Evolutionary conservation across 2,888 invertebrate genomes (phyloP).

Genomic region (Tetrapedia diversipes): DNA sequence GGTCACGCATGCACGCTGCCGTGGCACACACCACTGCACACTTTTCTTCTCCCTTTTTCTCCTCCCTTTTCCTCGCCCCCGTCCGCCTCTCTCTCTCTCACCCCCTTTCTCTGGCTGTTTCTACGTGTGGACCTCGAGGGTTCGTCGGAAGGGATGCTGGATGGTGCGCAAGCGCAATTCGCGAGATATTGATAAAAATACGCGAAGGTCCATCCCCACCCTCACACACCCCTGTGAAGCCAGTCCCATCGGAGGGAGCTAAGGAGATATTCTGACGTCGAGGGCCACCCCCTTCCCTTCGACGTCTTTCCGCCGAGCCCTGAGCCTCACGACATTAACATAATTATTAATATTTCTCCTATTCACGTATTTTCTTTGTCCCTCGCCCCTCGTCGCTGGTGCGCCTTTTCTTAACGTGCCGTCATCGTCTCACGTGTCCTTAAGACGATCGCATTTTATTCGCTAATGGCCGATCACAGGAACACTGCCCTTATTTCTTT

Average conservation of each 20-base stretch:
- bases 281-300: conserved; percentile 72
- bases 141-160: conserved; percentile 76
- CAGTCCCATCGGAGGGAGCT: conserved; percentile 76
- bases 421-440: background rate
- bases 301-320: conserved; percentile 60
- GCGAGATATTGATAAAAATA: conserved; percentile 82
- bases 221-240: conserved; percentile 68
- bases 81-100: conserved; percentile 14
- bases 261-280: conserved; percentile 81
- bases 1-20: conserved; percentile 60
- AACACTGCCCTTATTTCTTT: background rate
- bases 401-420: background rate
- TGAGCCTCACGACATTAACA: conserved; percentile 79
- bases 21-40: conserved; percentile 53
- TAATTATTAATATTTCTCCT: conserved; percentile 78
- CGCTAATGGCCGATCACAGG: no score
- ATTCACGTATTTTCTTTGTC: conserved; percentile 30
- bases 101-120: conserved; percentile 51
- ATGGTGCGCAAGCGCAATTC: conserved; percentile 78
- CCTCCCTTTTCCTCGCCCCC: conserved; percentile 9
- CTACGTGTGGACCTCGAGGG: conserved; percentile 68
- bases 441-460: background rate
- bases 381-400: background rate
- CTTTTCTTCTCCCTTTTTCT: conserved; percentile 37
- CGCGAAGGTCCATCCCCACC: conserved; percentile 80